A percentile compares a stretch with the other conserved stretches of the same genome.
Conservation (phyloP, 2,113 vertebrate genomes). For the Leptocoma aspasia region DNA sequence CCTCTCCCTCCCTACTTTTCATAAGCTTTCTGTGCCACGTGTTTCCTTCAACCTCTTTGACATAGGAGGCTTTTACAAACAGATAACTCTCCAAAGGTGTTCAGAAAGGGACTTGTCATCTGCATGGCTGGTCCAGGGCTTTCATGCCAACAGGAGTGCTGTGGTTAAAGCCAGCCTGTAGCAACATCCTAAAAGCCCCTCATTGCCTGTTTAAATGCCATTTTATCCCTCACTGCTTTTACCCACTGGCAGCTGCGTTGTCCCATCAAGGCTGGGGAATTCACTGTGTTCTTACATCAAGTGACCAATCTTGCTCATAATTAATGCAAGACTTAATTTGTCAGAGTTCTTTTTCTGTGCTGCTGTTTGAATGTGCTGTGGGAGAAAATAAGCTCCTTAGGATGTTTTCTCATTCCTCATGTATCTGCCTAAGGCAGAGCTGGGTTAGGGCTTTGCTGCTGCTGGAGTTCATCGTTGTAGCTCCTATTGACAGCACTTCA, state of each 20-base stretch:
- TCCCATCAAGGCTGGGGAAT: background rate
- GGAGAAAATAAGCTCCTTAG: background rate
- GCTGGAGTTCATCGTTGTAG: background rate
- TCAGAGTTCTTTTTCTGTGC: background rate
- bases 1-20: background rate
- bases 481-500: background rate
- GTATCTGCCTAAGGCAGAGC: background rate
- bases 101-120: background rate
- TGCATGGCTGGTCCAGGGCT: background rate
- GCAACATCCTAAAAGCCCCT: background rate
- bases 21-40: background rate
- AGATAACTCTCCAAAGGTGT: background rate
- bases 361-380: background rate
- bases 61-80: background rate
- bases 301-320: background rate
- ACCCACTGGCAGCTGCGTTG: background rate
- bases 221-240: background rate
- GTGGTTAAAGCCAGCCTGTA: background rate
- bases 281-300: background rate
- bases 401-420: accelerated
- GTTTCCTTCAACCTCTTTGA: constrained; percentile 13
- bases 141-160: background rate
- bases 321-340: background rate
- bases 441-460: background rate
- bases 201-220: background rate